phyloP scores from a whole-genome alignment of 2,797 vertebrate genomes.

The Melanotaenia trifasciata region DNA sequence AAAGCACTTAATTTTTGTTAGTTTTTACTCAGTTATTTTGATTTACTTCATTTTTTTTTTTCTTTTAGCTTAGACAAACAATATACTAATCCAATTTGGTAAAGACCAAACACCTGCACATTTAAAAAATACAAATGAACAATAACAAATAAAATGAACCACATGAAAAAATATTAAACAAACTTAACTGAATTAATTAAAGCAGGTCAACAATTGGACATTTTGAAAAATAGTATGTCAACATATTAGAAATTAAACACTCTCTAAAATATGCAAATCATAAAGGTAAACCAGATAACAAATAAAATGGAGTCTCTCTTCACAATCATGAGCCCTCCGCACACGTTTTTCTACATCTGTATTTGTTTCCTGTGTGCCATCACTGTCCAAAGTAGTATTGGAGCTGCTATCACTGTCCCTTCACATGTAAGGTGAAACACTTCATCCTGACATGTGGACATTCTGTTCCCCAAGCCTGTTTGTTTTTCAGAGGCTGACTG shows the following conservation, averaged over 20 bases:
- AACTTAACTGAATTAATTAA: neutral
- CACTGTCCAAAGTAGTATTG: too few species aligned
- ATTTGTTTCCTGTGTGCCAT: neutral
- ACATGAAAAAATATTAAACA: neutral
- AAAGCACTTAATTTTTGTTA: neutral
- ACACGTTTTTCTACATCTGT: neutral
- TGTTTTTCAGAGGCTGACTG: slow-evolving; percentile 7
- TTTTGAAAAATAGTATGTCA: too few species aligned
- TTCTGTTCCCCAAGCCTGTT: slow-evolving; percentile 36
- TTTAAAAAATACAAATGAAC: neutral
- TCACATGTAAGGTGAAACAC: slow-evolving; percentile 39
- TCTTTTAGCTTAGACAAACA: neutral
- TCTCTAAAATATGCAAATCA: neutral
- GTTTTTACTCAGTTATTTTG: neutral
- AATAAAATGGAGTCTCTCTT: slow-evolving; percentile 50
- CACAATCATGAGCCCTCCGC: slow-evolving; percentile 52
- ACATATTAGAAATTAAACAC: neutral
- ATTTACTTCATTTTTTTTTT: neutral
- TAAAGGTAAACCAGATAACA: slow-evolving; percentile 26
- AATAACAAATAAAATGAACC: neutral
- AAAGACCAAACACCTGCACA: neutral
- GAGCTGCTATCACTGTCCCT: neutral
- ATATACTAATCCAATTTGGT: neutral
- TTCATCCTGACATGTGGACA: slow-evolving; percentile 19
- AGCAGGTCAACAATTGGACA: neutral